phyloP scores from a whole-genome alignment of 2,888 invertebrate genomes.

The Microplitis deprimator region DNA sequence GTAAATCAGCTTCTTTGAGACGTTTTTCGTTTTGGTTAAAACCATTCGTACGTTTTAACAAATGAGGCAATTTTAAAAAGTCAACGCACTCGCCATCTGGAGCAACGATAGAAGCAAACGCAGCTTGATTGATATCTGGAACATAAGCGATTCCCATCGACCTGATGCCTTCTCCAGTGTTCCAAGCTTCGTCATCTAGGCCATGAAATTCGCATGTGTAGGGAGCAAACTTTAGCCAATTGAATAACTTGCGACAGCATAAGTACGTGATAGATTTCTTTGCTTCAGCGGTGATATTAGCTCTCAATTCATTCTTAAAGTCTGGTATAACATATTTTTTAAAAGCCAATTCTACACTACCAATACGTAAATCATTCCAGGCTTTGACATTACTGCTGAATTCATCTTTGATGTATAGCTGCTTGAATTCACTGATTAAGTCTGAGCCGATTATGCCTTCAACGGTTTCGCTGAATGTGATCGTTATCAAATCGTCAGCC shows the following conservation, averaged over 20 bases:
- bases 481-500: constrained; percentile 84
- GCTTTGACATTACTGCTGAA: constrained; percentile 94
- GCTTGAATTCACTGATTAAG: constrained; percentile 92
- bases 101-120: constrained; percentile 90
- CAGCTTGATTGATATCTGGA: constrained; percentile 86
- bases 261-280: constrained; percentile 88
- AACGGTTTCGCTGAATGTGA: constrained; percentile 82
- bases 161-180: constrained; percentile 85
- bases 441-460: constrained; percentile 84
- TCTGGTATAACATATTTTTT: constrained; percentile 91
- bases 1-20: constrained; percentile 79
- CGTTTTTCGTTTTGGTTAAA: constrained; percentile 79
- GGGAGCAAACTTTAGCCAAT: constrained; percentile 91
- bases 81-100: constrained; percentile 94
- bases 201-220: constrained; percentile 81
- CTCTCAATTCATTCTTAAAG: constrained; percentile 87
- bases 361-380: constrained; percentile 93
- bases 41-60: constrained; percentile 86
- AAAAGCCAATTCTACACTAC: constrained; percentile 90
- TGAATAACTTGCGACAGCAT: constrained; percentile 89
- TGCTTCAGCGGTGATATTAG: constrained; percentile 86
- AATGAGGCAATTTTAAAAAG: constrained; percentile 88
- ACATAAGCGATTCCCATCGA: constrained; percentile 92
- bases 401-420: constrained; percentile 90
- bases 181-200: constrained; percentile 90